Base-by-base conservation (phyloP, 2,888 invertebrate species). In the Lathronympha strigana region DNA sequence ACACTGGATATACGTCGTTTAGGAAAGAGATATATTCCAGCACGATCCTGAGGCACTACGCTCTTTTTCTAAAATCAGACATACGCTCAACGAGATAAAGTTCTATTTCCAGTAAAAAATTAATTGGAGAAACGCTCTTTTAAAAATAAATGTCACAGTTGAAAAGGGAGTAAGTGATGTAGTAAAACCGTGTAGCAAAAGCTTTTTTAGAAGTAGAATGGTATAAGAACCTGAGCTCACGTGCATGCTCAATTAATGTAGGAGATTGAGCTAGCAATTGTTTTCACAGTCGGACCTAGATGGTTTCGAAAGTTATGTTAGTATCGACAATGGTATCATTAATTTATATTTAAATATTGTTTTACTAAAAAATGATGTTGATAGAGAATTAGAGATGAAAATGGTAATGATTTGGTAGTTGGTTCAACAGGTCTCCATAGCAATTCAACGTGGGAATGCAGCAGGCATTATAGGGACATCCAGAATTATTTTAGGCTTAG, bases 161-260 rank as follows among this genome's bases (percentile, higher is more conserved):
- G 4, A 23, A 25, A 57, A 31, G 4, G 43, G 2, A n/a, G 21
- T 31, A 57, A 57, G 31, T 19, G 11, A 4, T 43, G 4, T 13
- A 17, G 13, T 43, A 17, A 15, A 43, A 8, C 8, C n/a, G n/a
- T 9, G 17, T 6, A 21, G 43, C n/a, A 19, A 21, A 57, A 4
- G 28, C 4, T 31, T 4, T 57, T 57, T 31, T 31, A 4, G 2
- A 19, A 55, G 13, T 13, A 31, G 4, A 43, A 11, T 1, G n/a
- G 21, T 5, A 4, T 31, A 19, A 53, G 57, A 45, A 9, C 4
- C 19, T 21, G 40, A 19, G 19, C 57, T 45, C 57, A 57, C 31
- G 57, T 57, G 25, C 40, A 55, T 28, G 57, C 57, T 57, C 57
- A 45, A 57, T 57, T 57, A 57, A 57, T 45, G 57, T 17, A n/a